Conservation (phyloP, 2,797 vertebrate genomes). For the Siniperca obscura region DNA sequence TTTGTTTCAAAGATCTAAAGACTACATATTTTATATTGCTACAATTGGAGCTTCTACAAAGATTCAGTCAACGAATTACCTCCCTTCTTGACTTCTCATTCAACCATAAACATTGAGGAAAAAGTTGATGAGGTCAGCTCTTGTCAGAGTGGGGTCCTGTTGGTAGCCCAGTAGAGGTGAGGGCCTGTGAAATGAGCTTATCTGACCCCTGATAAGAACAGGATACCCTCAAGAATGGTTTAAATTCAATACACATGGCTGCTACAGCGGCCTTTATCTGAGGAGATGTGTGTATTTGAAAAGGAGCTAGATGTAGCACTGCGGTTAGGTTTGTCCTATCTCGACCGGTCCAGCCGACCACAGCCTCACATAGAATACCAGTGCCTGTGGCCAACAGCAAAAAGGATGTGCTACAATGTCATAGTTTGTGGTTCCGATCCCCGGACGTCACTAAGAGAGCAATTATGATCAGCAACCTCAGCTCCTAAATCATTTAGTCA, state of each 20-base stretch:
- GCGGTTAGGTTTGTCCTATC: conserved; percentile 28
- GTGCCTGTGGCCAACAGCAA: conserved; percentile 18
- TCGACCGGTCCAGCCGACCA: conserved; percentile 34
- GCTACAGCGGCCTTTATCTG: conserved; percentile 58
- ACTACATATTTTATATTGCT: conserved; percentile 34
- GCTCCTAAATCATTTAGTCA: conserved; percentile 76
- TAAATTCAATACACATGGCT: conserved; percentile 79
- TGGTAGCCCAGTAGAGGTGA: conserved; percentile 72
- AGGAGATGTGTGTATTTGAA: conserved; percentile 58
- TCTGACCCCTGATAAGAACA: conserved; percentile 82
- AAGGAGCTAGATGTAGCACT: conserved; percentile 39
- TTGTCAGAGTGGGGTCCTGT: conserved; percentile 51
- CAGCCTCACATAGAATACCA: conserved; percentile 25
- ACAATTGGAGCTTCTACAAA: conserved; percentile 46
- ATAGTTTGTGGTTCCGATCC: conserved; percentile 59
- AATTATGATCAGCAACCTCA: conserved; percentile 65
- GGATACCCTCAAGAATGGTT: conserved; percentile 72
- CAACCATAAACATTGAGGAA: conserved; percentile 25
- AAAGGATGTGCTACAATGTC: conserved; percentile 49
- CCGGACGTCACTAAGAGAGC: conserved; percentile 59
- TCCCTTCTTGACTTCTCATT: conserved; percentile 29
- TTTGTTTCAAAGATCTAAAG: conserved; percentile 33
- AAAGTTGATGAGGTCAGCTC: conserved; percentile 37
- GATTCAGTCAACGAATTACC: neutral
- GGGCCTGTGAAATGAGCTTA: conserved; percentile 80